Percentiles rank a stretch among this genome's conserved stretches.
phyloP scores from a whole-genome alignment of 2,797 vertebrate species.

The Chelidonichthys spinosus region DNA sequence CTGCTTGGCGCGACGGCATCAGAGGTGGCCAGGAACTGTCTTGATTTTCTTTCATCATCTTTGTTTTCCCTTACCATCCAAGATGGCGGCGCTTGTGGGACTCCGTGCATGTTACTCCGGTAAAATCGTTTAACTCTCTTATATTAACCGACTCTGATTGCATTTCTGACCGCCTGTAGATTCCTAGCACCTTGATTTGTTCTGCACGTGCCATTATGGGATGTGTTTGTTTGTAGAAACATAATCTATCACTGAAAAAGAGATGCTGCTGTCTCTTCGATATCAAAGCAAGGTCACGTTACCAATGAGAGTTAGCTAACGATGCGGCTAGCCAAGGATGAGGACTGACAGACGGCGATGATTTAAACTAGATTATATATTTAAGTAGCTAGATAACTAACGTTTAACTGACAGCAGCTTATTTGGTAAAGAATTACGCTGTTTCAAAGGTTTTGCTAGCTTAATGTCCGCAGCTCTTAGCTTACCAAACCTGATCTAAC shows the following conservation, averaged over 20 bases:
- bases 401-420: not conserved
- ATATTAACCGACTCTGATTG: rapidly evolving
- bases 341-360: not conserved
- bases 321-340: not conserved
- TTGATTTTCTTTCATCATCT: constrained; percentile 35
- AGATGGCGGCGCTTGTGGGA: constrained; percentile 85
- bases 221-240: not conserved
- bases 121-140: constrained; percentile 55
- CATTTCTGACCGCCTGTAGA: rapidly evolving
- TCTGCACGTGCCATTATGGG: rapidly evolving
- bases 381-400: rapidly evolving
- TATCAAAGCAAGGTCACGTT: constrained; percentile 80
- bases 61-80: constrained; percentile 58
- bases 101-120: constrained; percentile 84
- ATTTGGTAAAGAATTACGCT: not conserved
- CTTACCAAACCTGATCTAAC: not conserved
- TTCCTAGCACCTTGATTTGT: rapidly evolving
- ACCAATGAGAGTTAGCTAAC: constrained; percentile 55
- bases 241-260: not conserved
- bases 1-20: not conserved
- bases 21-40: not conserved
- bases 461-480: not conserved
- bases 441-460: not conserved
- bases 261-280: constrained; percentile 42
- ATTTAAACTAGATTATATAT: not conserved